Percentiles rank a stretch among this genome's conserved stretches.
phyloP scores from a whole-genome alignment of 92 coral and sea anemone genomes.

The Actinostola sp. region DNA sequence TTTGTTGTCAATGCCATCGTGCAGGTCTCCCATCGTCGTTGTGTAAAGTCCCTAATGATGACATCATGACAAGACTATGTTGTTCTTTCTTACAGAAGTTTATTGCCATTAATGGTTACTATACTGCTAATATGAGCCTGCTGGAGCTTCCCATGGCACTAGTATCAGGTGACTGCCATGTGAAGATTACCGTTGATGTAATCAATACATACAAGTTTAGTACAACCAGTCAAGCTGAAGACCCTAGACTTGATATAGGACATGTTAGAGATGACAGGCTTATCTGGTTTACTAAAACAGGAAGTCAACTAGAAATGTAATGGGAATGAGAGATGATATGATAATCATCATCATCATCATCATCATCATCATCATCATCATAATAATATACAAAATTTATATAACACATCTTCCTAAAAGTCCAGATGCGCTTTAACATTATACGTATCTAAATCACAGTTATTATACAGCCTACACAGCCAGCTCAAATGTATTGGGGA shows the following conservation, averaged over 20 bases:
- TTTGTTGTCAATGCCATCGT: no score
- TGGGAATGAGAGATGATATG: neutral
- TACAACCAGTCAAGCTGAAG: constrained; percentile 54
- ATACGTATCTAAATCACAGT: no score
- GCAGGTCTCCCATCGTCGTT: no score
- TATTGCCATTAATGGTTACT: constrained; percentile 82
- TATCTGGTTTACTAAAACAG: constrained; percentile 63
- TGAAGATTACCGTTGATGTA: constrained; percentile 57
- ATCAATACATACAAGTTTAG: constrained; percentile 70
- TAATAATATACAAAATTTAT: no score
- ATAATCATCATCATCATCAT: no score
- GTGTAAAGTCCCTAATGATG: no score
- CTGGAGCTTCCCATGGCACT: constrained; percentile 69
- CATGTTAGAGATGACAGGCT: constrained; percentile 82
- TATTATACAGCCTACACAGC: no score
- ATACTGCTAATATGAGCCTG: constrained; percentile 72
- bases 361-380: no score
- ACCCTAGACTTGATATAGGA: constrained; percentile 65
- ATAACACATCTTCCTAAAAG: no score
- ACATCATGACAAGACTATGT: neutral
- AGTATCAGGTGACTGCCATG: constrained; percentile 61
- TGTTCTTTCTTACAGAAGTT: constrained; percentile 53
- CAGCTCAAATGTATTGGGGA: no score
- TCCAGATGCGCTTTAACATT: neutral
- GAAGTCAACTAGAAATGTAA: neutral